Percentiles rank a stretch among this genome's conserved stretches.
phyloP scores from a whole-genome alignment of 1,140 invertebrate species.

The Delia radicum region DNA sequence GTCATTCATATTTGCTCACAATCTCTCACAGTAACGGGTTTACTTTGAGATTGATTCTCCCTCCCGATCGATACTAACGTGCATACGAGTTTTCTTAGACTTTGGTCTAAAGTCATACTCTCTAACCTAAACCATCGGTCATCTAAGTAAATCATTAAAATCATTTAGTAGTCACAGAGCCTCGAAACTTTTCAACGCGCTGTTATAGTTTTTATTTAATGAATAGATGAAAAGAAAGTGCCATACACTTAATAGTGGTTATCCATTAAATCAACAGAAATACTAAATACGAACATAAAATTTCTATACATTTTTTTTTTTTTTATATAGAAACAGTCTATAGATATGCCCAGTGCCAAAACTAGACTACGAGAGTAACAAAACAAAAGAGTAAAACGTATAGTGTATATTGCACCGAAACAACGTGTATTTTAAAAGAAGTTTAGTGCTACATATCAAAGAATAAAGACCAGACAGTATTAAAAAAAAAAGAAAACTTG shows the following conservation, averaged over 20 bases:
- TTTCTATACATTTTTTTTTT: too few relatives aligned
- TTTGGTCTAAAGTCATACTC: too few relatives aligned
- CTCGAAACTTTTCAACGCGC: background rate
- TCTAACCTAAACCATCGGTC: background rate
- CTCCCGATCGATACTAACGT: background rate
- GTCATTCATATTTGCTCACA: background rate
- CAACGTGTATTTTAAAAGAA: too few relatives aligned
- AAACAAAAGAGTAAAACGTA: too few relatives aligned
- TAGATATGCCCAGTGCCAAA: background rate
- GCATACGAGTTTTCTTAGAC: background rate
- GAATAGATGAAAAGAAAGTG: background rate
- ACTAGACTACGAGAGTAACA: background rate
- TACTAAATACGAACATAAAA: too few relatives aligned
- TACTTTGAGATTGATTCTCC: background rate
- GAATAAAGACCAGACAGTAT: background rate
- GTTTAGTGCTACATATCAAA: background rate
- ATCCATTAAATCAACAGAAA: background rate
- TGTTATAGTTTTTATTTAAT: background rate
- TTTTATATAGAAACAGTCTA: too few relatives aligned
- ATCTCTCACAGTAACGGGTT: background rate
- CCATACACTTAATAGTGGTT: background rate
- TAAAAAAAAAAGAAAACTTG: slow-evolving; percentile 1
- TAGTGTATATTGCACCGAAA: background rate
- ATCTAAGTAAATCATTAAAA: background rate
- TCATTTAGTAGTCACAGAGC: background rate